These are phyloP conservation scores for Folsomia candida DNA, from an alignment of 2,888 invertebrate species.

Conservation along the genomic window DNA sequence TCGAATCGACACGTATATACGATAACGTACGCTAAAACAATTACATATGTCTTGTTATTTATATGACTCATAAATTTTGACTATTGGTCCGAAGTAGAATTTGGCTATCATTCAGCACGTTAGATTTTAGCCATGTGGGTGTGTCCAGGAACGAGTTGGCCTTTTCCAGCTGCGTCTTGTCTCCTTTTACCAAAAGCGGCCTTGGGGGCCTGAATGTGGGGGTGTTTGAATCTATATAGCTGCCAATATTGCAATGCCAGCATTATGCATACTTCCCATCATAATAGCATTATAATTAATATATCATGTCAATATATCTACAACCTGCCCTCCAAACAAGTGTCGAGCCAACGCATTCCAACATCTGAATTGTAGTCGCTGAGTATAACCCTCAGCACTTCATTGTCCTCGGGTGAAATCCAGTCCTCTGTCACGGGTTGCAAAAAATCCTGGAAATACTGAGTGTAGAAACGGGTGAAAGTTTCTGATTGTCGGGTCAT, in stretches of 20 bases:
- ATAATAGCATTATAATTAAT: too few species aligned
- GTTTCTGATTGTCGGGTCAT: constrained; percentile 26
- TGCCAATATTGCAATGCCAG: too few species aligned
- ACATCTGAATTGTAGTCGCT: constrained; percentile 21
- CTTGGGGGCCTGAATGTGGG: constrained; percentile 27
- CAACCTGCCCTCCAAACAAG: constrained; percentile 36
- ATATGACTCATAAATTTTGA: too few species aligned
- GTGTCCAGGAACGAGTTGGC: neutral
- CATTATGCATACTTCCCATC: too few species aligned
- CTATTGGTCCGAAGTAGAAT: too few species aligned
- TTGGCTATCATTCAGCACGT: too few species aligned
- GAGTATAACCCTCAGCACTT: constrained; percentile 21
- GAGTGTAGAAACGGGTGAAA: constrained; percentile 30
- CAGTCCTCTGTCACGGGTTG: constrained; percentile 16
- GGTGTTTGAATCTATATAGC: constrained; percentile 24
- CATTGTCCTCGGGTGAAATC: constrained; percentile 14
- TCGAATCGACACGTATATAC: too few species aligned
- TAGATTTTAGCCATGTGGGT: neutral
- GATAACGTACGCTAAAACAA: too few species aligned
- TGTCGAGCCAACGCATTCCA: constrained; percentile 26
- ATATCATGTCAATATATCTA: too few species aligned
- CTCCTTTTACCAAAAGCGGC: constrained; percentile 19
- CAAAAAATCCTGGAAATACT: constrained; percentile 29
- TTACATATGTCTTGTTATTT: too few species aligned
- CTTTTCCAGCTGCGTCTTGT: neutral